Conservation (phyloP, 2,888 invertebrate genomes). For the Thymelicus sylvestris region DNA sequence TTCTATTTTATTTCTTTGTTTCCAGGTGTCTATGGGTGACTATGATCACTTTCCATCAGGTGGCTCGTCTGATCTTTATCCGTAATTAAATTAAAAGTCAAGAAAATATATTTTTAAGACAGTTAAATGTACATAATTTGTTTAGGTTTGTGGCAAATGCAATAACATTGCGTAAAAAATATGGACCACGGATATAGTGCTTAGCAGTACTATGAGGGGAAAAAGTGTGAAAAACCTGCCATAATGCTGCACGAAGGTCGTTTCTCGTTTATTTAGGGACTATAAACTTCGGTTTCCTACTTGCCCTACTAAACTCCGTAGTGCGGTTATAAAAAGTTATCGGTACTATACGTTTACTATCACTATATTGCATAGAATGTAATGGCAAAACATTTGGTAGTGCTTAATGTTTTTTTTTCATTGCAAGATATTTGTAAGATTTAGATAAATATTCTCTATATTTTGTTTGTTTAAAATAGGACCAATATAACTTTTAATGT, state of each 20-base stretch:
- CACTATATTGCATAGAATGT: constrained; percentile 28
- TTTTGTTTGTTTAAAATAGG: too few species aligned
- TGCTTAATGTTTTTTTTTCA: constrained; percentile 8
- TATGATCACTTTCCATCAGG: too few species aligned
- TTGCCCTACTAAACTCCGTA: constrained; percentile 35
- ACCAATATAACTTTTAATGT: too few species aligned
- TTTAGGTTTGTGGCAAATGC: too few species aligned
- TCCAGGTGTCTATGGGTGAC: too few species aligned
- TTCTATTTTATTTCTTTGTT: too few species aligned
- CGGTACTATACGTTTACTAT: constrained; percentile 30
- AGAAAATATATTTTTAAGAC: too few species aligned
- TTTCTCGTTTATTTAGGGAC: constrained; percentile 32
- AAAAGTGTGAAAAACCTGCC: constrained; percentile 22
- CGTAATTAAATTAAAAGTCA: too few species aligned
- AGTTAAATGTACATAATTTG: too few species aligned
- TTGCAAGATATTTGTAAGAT: neutral
- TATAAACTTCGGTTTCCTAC: constrained; percentile 34
- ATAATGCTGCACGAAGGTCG: constrained; percentile 16
- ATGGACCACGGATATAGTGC: neutral
- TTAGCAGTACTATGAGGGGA: constrained; percentile 1
- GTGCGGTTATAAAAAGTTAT: constrained; percentile 37
- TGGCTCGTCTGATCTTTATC: too few species aligned
- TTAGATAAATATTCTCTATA: too few species aligned
- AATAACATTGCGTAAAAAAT: neutral
- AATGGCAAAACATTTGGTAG: constrained; percentile 23